Evolutionary conservation across 1,140 invertebrate species (phyloP).

Genomic region (Eufriesea mexicana): DNA sequence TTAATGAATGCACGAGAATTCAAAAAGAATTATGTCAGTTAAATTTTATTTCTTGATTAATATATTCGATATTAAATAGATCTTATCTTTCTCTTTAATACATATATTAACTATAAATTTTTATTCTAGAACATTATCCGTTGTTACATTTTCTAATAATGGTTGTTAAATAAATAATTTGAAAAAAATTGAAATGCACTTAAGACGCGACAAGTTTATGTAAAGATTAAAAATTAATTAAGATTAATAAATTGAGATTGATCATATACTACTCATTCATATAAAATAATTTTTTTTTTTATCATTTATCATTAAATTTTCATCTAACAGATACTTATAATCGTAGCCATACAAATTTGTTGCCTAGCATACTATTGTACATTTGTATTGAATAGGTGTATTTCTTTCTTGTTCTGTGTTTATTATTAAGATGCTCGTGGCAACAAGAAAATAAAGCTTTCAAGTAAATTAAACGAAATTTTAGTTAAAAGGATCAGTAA

Average conservation of each 20-base stretch:
- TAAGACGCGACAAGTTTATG: background rate
- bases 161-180: background rate
- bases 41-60: background rate
- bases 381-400: conserved; percentile 45
- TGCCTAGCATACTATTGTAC: conserved; percentile 29
- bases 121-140: background rate
- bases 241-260: background rate
- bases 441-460: background rate
- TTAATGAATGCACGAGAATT: background rate
- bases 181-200: background rate
- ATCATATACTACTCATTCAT: background rate
- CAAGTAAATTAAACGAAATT: background rate
- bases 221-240: background rate
- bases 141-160: background rate
- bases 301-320: conserved; percentile 8
- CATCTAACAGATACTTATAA: background rate
- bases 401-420: conserved; percentile 18
- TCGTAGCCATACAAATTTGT: conserved; percentile 5
- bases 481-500: conserved; percentile 5
- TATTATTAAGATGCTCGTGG: conserved; percentile 21
- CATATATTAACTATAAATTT: too few relatives aligned
- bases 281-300: background rate
- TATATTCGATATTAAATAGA: background rate
- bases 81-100: background rate
- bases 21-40: background rate